Percentiles rank a stretch among this genome's conserved stretches.
Conservation (phyloP, 2,797 vertebrate genomes). For the Periparus ater region DNA sequence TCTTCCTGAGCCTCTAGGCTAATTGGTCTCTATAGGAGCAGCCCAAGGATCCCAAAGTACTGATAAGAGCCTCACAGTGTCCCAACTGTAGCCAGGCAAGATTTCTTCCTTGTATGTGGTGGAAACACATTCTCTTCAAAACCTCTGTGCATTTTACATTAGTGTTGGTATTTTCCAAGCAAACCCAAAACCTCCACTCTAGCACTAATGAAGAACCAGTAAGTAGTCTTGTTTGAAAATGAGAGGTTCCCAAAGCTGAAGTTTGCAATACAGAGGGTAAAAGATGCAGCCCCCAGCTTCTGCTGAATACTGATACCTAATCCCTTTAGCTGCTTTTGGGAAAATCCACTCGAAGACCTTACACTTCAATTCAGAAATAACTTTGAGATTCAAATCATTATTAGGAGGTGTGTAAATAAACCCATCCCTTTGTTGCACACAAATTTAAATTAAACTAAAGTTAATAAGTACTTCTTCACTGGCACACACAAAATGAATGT, state of each 20-base stretch:
- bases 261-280: not conserved
- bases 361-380: not conserved
- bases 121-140: not conserved
- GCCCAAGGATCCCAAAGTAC: not conserved
- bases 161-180: not conserved
- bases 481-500: not conserved
- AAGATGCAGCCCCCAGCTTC: not conserved
- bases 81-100: not conserved
- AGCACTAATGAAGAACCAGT: not conserved
- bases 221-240: not conserved
- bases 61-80: not conserved
- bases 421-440: not conserved
- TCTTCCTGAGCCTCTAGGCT: not conserved
- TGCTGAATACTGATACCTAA: not conserved
- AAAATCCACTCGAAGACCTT: conserved; percentile 4
- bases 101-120: not conserved
- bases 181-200: not conserved
- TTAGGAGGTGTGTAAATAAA: conserved; percentile 46
- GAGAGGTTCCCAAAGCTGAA: not conserved
- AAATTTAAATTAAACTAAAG: conserved; percentile 40
- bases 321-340: not conserved
- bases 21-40: not conserved
- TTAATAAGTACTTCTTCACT: conserved; percentile 19
- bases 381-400: conserved; percentile 3
- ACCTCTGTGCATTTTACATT: not conserved